These are phyloP conservation scores for Penaeus vannamei DNA, from an alignment of 1,140 invertebrate genomes.

Conservation along the genomic window DNA sequence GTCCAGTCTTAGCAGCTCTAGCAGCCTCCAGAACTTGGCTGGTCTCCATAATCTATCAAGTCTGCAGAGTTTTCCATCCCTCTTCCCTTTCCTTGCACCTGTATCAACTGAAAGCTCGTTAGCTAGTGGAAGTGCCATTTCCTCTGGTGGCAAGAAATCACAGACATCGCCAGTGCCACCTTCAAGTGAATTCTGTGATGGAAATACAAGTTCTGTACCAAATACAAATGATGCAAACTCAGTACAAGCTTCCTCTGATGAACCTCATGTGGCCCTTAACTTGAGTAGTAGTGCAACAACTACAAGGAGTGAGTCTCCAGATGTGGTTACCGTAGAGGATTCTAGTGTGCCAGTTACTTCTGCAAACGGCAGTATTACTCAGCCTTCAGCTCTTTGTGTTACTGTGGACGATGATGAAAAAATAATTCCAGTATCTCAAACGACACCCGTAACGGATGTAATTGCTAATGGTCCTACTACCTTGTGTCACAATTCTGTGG, in stretches of 20 bases:
- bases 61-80: slow-evolving; percentile 42
- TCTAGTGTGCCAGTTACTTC: background rate
- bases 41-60: slow-evolving; percentile 32
- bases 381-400: background rate
- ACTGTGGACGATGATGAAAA: no score
- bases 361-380: slow-evolving; percentile 5
- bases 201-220: background rate
- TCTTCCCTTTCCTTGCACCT: slow-evolving; percentile 54
- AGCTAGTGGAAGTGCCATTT: background rate
- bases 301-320: slow-evolving; percentile 48
- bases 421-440: no score
- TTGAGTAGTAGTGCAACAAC: slow-evolving; percentile 43
- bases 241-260: background rate
- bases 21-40: slow-evolving; percentile 38
- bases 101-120: background rate
- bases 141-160: background rate
- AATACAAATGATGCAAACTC: slow-evolving; percentile 13
- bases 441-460: no score
- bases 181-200: slow-evolving; percentile 7
- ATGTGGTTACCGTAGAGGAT: background rate
- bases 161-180: slow-evolving; percentile 18
- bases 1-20: slow-evolving; percentile 21
- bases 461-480: no score
- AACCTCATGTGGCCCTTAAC: slow-evolving; percentile 53
- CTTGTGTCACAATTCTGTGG: no score